These are phyloP conservation scores for Semicossyphus pulcher DNA, from an alignment of 2,113 vertebrate species.

Conservation along the genomic window DNA sequence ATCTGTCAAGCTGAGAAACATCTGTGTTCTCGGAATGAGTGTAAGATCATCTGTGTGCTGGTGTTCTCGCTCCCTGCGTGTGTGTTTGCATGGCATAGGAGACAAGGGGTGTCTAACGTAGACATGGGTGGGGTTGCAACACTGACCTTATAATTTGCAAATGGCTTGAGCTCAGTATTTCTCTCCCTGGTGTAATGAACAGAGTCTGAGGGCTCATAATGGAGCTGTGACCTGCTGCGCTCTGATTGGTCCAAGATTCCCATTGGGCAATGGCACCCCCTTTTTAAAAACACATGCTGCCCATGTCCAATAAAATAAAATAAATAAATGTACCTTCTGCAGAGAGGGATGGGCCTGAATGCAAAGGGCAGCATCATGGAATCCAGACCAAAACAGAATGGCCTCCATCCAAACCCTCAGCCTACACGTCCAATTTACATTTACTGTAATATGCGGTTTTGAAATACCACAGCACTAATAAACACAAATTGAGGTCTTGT, in stretches of 20 bases:
- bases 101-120: constrained; percentile 26
- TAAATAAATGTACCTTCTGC: not conserved
- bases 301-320: constrained; percentile 1
- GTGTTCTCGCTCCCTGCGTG: not conserved
- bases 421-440: constrained; percentile 52
- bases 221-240: not conserved
- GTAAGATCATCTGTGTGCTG: constrained; percentile 11
- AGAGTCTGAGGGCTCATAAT: constrained; percentile 7
- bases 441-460: constrained; percentile 64
- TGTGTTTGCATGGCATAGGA: not conserved
- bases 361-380: constrained; percentile 11
- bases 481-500: constrained; percentile 69
- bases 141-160: constrained; percentile 50
- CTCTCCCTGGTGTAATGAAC: constrained; percentile 12
- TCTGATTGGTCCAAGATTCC: constrained; percentile 18
- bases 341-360: not conserved
- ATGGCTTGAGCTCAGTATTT: constrained; percentile 17
- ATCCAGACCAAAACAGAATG: constrained; percentile 40
- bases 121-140: constrained; percentile 47
- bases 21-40: constrained; percentile 36
- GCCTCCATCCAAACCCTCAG: constrained; percentile 48
- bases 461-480: constrained; percentile 65
- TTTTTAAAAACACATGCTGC: no score
- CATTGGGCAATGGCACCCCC: no score
- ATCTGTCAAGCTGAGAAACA: constrained; percentile 58